Evolutionary conservation across 2,113 vertebrate genomes (phyloP), one percentile per base, ranked within the genome.

Genomic region (Elephantulus edwardii): DNA sequence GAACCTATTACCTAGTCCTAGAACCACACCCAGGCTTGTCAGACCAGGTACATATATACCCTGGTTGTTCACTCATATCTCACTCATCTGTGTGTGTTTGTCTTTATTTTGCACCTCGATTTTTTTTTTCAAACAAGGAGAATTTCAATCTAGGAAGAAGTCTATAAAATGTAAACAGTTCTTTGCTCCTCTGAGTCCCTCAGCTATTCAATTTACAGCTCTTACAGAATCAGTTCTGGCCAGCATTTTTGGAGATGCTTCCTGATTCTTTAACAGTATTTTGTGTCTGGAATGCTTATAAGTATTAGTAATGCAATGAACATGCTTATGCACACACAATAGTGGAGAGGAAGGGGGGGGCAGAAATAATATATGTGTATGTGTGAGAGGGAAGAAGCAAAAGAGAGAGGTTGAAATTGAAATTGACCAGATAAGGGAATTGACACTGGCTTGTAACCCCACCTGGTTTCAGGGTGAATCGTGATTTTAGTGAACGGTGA

Each of bases 101-200:
- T 71, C 40, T 76, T 38, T 42, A 19, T 84, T 71, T 83, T 71
- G 46, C 4, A 58, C 40, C 46, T 80, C 62, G 44, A 58, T 62
- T 12, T 86, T 90, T 62, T 12, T 86, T 90, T 90, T 60, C 66
- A 74, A 86, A 40, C n/a, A n/a, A 71, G 56, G 48, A 80, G 70
- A 17, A 54, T 38, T 38, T 8, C 46, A 30, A 26, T 60, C 54
- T 70, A n/a, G 30, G 4, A 26, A 6, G 38, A 48, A 50, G 71
- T 89, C 48, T 24, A n/a, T n/a, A 38, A 64, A 48, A 64, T 11
- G 6, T n/a, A 70, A 86, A 13, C 58, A 35, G 48, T 10, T 75
- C 22, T 77, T 82, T 82, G 48, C 71, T 28, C 0, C 58, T 46
- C 71, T n/a, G 76, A 56, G 56, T 30, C 50, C 82, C 78, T 74